phyloP scores from a whole-genome alignment of 2,888 invertebrate genomes.

The Tachina lurida region DNA sequence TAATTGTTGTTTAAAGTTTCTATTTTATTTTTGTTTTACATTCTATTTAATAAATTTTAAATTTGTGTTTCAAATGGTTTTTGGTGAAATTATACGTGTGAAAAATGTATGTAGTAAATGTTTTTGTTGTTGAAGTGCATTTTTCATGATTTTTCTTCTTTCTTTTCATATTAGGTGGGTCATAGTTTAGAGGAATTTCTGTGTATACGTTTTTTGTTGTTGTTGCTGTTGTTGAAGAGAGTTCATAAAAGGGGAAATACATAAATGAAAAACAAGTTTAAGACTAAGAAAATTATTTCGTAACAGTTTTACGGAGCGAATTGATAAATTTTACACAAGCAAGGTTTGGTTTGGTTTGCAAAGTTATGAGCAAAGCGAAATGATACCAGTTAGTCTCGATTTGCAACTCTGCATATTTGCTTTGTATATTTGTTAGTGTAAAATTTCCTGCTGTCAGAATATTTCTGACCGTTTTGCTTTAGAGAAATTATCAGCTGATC shows the following conservation, averaged over 20 bases:
- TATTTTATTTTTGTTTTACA: slow-evolving; percentile 20
- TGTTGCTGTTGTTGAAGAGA: slow-evolving; percentile 26
- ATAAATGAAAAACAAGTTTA: background rate
- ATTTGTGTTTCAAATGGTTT: slow-evolving; percentile 58
- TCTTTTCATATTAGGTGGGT: slow-evolving; percentile 65
- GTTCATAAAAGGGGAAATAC: slow-evolving; percentile 25
- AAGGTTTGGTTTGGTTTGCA: no score
- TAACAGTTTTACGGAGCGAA: slow-evolving; percentile 9
- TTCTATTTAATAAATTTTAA: slow-evolving; percentile 52
- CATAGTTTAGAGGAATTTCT: slow-evolving; percentile 70
- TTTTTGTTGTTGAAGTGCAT: slow-evolving; percentile 54
- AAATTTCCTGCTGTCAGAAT: no score
- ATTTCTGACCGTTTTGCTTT: no score
- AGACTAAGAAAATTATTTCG: slow-evolving; percentile 2
- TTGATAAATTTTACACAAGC: no score
- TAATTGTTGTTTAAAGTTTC: slow-evolving; percentile 39
- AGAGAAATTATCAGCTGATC: no score
- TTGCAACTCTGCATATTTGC: no score
- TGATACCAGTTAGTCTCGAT: no score
- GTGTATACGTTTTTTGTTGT: slow-evolving; percentile 47
- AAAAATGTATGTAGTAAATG: slow-evolving; percentile 20
- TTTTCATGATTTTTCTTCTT: slow-evolving; percentile 57
- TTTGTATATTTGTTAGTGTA: no score
- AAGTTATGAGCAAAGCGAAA: no score
- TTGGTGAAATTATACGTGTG: slow-evolving; percentile 41